Base-by-base conservation (phyloP, 2,888 invertebrate genomes). In the Linyphia triangularis region DNA sequence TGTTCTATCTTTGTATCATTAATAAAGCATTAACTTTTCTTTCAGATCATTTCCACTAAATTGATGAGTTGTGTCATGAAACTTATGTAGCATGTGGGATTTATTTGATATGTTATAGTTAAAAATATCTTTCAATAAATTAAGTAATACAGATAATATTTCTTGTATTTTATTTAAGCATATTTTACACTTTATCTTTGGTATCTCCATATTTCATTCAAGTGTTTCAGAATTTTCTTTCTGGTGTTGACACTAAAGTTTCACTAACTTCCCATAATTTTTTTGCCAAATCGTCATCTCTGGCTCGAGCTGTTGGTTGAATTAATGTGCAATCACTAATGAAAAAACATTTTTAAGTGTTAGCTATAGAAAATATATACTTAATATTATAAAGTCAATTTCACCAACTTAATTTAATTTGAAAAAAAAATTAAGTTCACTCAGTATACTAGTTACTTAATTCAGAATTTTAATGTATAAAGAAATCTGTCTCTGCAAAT, bases 201-300 rank as follows among this genome's bases (percentile, higher is more conserved):
- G 51, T 51, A n/a, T 33, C n/a, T 13, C 51, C 51, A 51, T n/a
- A 51, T 51, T 9, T 51, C 9, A 5, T 51, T n/a, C 9, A 40
- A 51, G 51, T 5, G n/a, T n/a, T 51, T 10, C 10, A n/a, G 26
- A 26, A 10, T 1, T 22, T 30, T 75, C 75, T 37, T 33, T 57
- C 22, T 5, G 75, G 22, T 22, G 65, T 10, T 28, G 75, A 59
- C 2, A 85, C 26, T 28, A 85, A 65, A 22, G 24, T 57, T 77
- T 77, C 85, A 59, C 85, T 85, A 22, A 85, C 59, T 2, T 85
- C 85, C 85, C 85, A 85, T 24, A 85, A 33, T 24, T 77, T 69
- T 77, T 61, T 85, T 0, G 89, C 85, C 57, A 82, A 22, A 0
- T 22, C 26, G 5, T 81, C 82, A 82, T 89, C 86, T 59, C 26